These are phyloP conservation scores for Heliopora coerulea DNA, from an alignment of 92 coral and sea anemone species.

Conservation along the genomic window DNA sequence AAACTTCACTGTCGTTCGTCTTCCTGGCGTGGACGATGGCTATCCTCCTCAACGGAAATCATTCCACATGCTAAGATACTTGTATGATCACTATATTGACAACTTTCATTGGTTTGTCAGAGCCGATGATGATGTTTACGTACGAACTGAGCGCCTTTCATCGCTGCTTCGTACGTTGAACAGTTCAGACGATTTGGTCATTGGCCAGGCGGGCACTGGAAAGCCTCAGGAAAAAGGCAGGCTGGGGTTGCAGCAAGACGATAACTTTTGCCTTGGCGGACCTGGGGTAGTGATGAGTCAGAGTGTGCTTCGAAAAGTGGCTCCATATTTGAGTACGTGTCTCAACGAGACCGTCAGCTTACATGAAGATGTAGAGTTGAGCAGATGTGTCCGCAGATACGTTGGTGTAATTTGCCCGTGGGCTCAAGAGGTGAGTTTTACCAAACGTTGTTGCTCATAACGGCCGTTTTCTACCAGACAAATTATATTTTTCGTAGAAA, in stretches of 20 bases:
- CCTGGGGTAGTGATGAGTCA: conserved; percentile 93
- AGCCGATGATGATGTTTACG: conserved; percentile 96
- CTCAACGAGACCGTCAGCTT: conserved; percentile 70
- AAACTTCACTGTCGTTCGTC: conserved; percentile 66
- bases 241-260: conserved; percentile 74
- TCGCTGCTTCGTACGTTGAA: conserved; percentile 72
- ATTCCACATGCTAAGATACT: conserved; percentile 87
- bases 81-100: conserved; percentile 87
- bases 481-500: no score
- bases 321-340: conserved; percentile 82
- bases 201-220: conserved; percentile 96
- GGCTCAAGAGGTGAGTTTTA: conserved; percentile 50
- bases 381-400: conserved; percentile 43
- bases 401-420: conserved; percentile 41
- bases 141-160: conserved; percentile 74
- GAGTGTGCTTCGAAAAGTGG: conserved; percentile 79
- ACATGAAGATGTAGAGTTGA: conserved; percentile 71
- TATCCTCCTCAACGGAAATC: conserved; percentile 95
- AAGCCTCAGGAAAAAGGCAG: conserved; percentile 68
- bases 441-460: no score
- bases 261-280: conserved; percentile 97
- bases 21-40: conserved; percentile 87
- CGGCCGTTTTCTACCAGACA: no score
- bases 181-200: conserved; percentile 85
- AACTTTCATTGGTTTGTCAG: conserved; percentile 95